Evolutionary conservation across 2,113 vertebrate genomes (phyloP).

Genomic region (Glaucidium brasilianum): DNA sequence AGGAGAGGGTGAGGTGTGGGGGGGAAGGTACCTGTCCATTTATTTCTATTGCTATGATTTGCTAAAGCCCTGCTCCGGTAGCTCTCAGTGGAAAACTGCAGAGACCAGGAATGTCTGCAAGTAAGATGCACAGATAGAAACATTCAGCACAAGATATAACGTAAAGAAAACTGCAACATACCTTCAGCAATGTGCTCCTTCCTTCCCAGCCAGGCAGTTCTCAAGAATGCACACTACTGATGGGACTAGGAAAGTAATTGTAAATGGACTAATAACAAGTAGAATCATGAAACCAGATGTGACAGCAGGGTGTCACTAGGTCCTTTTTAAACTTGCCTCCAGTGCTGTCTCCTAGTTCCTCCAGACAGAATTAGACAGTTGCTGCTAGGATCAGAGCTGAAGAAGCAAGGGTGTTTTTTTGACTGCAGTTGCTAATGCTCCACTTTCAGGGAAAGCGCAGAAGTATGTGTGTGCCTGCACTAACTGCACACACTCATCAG

Average conservation of each 20-base stretch:
- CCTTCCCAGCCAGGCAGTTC: neutral
- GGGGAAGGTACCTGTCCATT: neutral
- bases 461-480: constrained; percentile 59
- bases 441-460: constrained; percentile 61
- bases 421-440: constrained; percentile 68
- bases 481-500: constrained; percentile 67
- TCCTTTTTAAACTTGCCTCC: constrained; percentile 63
- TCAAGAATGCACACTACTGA: constrained; percentile 21
- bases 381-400: constrained; percentile 27
- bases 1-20: no score
- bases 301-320: constrained; percentile 46
- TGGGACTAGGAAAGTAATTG: constrained; percentile 34
- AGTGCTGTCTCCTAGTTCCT: constrained; percentile 29
- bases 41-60: neutral
- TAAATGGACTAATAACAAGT: constrained; percentile 41
- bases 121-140: constrained; percentile 1
- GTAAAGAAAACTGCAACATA: constrained; percentile 48
- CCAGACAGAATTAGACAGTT: constrained; percentile 34
- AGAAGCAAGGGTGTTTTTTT: constrained; percentile 43
- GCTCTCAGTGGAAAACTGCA: neutral
- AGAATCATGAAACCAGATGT: constrained; percentile 27
- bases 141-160: neutral
- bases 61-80: constrained; percentile 12
- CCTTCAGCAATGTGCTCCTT: constrained; percentile 47
- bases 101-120: constrained; percentile 27